A percentile compares a stretch with the other conserved stretches of the same genome.
Conservation (phyloP, 2,888 invertebrate species). For the Mythimna vitellina region DNA sequence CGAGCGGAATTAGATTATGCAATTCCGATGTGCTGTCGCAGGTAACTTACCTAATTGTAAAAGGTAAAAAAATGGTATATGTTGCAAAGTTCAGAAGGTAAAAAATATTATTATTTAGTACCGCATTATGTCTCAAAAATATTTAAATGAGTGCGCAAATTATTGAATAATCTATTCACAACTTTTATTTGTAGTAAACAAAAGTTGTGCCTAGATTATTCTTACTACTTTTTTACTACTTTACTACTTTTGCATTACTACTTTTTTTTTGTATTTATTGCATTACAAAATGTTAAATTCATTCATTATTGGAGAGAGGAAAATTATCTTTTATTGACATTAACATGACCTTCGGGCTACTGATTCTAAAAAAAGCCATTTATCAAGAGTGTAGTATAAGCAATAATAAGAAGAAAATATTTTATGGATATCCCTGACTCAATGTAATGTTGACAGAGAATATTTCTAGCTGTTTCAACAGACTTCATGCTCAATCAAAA, state of each 20-base stretch:
- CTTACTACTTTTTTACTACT: no score
- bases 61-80: background rate
- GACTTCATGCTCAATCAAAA: constrained; percentile 39
- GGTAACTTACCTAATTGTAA: no score
- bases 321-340: background rate
- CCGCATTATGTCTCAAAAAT: no score
- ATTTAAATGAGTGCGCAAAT: no score
- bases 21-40: no score
- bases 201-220: no score
- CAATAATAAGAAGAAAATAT: background rate
- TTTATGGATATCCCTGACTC: background rate
- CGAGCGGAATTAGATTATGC: no score
- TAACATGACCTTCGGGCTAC: background rate
- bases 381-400: background rate
- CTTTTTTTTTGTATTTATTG: no score
- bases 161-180: no score
- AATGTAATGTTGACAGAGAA: constrained; percentile 24
- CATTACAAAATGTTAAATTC: no score
- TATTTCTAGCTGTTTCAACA: constrained; percentile 12
- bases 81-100: background rate
- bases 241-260: no score
- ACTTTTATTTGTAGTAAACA: no score
- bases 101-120: background rate
- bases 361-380: background rate
- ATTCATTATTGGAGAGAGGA: background rate